Evolutionary conservation across 1,140 invertebrate genomes (phyloP), one percentile per base, ranked within the genome.

Genomic region (Colletes latitarsis): DNA sequence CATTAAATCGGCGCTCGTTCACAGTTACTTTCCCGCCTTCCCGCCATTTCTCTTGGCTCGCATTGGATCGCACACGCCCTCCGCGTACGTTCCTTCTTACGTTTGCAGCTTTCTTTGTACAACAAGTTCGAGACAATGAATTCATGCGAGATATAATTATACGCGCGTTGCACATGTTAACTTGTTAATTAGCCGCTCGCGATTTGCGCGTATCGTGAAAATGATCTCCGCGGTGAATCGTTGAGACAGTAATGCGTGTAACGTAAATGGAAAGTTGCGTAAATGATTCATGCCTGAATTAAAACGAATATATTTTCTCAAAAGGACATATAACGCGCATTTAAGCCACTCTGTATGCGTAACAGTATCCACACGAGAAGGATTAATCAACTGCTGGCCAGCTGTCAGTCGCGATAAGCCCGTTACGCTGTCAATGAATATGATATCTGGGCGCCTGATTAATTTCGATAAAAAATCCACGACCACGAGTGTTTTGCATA

Each of bases 1-100:
- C 52, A 76, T 82, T 85, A 77, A 85, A 82, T 53, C 76, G 81
- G 67, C 64, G 77, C 58, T 83, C 75, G 71, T 77, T 82, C 78
- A 80, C 71, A 71, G n/a, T 81, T 55, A 57, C 81, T 70, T 82
- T 74, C 67, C 77, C 79, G 64, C 72, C 80, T 70, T 84, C 79
- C 55, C 71, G 73, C 74, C 84, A 68, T 82, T 82, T 71, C 69
- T 79, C 72, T 81, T 83, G 71, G 75, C 39, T 58, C 73, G 58
- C 63, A 41, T 43, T 30, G 12, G 30, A 57, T 30, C 30, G 49
- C 15, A 19, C 49, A 69, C 43, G 81, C 63, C 53, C 72, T 53
- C 46, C 30, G 55, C 64, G 73, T 69, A 69, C 67, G 73, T 74
- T 74, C 77, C 52, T 66, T 79, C 70, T 6, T 79, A 30, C 30